Evolutionary conservation across 1,140 invertebrate species (phyloP).

Genomic region (Caerostris darwini): DNA sequence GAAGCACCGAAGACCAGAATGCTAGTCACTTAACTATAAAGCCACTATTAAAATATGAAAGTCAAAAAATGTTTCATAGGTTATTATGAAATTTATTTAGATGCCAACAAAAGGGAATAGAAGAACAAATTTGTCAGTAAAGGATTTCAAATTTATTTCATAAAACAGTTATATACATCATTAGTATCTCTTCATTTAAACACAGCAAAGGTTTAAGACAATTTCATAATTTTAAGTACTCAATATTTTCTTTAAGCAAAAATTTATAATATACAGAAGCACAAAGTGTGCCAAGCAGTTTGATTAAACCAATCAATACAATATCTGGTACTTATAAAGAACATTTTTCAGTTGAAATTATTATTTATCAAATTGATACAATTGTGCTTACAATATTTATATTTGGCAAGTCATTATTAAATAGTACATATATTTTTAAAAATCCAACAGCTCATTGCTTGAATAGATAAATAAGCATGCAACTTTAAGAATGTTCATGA

Average conservation of each 20-base stretch:
- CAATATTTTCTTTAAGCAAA: neutral
- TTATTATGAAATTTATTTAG: too few species aligned
- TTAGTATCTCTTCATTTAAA: neutral
- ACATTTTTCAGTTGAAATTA: neutral
- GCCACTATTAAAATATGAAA: too few species aligned
- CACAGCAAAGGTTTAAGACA: neutral
- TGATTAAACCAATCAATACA: neutral
- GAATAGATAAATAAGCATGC: neutral
- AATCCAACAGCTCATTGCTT: slow-evolving; percentile 16
- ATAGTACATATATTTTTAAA: slow-evolving; percentile 21
- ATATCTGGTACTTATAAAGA: neutral
- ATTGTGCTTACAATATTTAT: slow-evolving; percentile 14
- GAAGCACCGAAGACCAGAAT: too few species aligned
- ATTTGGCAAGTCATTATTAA: slow-evolving; percentile 14
- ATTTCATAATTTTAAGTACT: neutral
- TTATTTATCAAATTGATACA: neutral
- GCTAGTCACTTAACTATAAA: too few species aligned
- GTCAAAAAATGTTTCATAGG: too few species aligned
- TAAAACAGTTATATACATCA: slow-evolving; percentile 34
- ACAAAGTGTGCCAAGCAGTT: neutral
- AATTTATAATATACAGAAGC: neutral
- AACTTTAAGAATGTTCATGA: neutral
- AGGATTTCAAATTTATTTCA: slow-evolving; percentile 32
- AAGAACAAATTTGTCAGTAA: neutral
- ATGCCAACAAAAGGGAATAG: too few species aligned